Percentiles rank a stretch among this genome's conserved stretches.
phyloP scores from a whole-genome alignment of 1,140 invertebrate species.

The Papilio aristodemus region DNA sequence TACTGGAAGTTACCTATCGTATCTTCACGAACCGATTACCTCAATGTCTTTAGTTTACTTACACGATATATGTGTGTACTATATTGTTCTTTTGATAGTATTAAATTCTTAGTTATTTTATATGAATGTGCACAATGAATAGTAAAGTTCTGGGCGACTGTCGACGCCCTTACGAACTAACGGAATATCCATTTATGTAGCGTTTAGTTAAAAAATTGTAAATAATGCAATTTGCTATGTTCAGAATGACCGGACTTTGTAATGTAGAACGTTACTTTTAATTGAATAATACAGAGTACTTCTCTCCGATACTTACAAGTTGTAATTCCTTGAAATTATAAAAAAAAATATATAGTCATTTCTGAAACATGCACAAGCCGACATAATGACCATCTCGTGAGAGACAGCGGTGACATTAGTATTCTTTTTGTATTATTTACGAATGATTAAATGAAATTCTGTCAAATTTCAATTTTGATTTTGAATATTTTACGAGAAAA shows the following conservation, averaged over 20 bases:
- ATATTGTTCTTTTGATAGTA: conserved; percentile 62
- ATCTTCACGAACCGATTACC: conserved; percentile 77
- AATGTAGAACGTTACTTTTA: conserved; percentile 33
- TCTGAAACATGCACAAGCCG: conserved; percentile 50
- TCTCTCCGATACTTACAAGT: conserved; percentile 46
- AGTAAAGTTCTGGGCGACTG: conserved; percentile 48
- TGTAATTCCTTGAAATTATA: conserved; percentile 49
- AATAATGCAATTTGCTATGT: conserved; percentile 54
- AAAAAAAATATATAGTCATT: conserved; percentile 62
- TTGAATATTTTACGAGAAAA: conserved; percentile 21
- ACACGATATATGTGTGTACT: conserved; percentile 59
- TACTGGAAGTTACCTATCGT: conserved; percentile 73
- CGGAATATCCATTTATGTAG: conserved; percentile 45
- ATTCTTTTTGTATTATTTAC: conserved; percentile 24
- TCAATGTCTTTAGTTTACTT: conserved; percentile 75
- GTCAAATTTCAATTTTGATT: conserved; percentile 12
- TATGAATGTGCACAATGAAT: conserved; percentile 56
- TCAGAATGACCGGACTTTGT: conserved; percentile 39
- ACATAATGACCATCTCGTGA: conserved; percentile 41
- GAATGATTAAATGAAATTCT: conserved; percentile 2
- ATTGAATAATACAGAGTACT: conserved; percentile 52
- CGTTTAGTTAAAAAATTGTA: conserved; percentile 63
- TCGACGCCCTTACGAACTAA: conserved; percentile 44
- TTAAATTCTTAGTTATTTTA: conserved; percentile 66
- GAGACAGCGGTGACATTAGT: conserved; percentile 10